Evolutionary conservation across 2,113 vertebrate genomes (phyloP).

Genomic region (Myrmecophaga tridactyla): DNA sequence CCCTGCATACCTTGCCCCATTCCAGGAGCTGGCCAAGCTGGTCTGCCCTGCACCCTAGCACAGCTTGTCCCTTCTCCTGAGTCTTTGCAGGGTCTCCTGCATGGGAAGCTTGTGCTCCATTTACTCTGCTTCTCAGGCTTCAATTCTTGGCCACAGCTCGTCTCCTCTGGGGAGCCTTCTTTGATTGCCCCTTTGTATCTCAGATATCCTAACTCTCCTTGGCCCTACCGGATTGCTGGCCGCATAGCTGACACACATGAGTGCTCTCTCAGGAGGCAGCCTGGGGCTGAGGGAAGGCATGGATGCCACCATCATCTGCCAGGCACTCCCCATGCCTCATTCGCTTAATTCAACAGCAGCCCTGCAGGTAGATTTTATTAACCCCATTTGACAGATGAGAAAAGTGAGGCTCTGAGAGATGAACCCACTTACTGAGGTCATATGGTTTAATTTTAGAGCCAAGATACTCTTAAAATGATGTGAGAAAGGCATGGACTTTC

Average conservation of each 20-base stretch:
- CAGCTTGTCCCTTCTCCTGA: not conserved
- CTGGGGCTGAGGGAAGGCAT: not conserved
- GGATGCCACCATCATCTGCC: not conserved
- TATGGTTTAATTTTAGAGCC: not conserved
- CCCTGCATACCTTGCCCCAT: not conserved
- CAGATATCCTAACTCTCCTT: not conserved
- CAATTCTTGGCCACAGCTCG: not conserved
- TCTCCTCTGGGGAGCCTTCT: not conserved
- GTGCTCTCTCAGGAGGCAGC: not conserved
- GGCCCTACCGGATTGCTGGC: not conserved
- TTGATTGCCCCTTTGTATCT: not conserved
- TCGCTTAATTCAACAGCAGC: not conserved
- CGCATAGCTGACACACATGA: not conserved
- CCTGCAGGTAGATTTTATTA: not conserved
- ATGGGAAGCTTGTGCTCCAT: not conserved
- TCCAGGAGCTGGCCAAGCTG: not conserved
- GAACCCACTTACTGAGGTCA: not conserved
- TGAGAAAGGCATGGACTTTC: not conserved
- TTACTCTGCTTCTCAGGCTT: not conserved
- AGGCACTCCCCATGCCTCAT: not conserved
- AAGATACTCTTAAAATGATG: not conserved
- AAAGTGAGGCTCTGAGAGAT: not conserved
- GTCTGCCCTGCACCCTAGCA: too few relatives aligned
- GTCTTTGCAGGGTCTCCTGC: not conserved
- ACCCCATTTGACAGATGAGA: not conserved